phyloP scores from a whole-genome alignment of 2,888 invertebrate genomes.

The Pammene fasciana region DNA sequence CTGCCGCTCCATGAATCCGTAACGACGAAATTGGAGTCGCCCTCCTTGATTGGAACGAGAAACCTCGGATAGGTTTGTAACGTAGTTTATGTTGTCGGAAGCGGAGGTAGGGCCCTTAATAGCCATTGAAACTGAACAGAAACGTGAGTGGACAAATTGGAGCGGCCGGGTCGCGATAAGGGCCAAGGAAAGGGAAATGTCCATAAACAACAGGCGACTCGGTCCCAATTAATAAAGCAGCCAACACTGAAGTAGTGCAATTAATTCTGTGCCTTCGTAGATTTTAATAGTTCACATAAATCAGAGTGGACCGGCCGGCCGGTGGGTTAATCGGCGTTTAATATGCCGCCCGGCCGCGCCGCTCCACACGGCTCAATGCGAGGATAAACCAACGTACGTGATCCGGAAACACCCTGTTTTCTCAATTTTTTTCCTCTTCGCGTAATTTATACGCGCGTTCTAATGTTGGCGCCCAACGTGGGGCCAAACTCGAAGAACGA shows the following conservation, averaged over 20 bases:
- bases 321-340: constrained; percentile 82
- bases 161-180: constrained; percentile 77
- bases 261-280: constrained; percentile 82
- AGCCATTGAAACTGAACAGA: constrained; percentile 77
- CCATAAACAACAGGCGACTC: constrained; percentile 81
- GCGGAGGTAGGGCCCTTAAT: constrained; percentile 75
- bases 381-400: constrained; percentile 62
- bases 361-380: constrained; percentile 52
- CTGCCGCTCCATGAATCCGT: constrained; percentile 51
- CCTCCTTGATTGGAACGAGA: constrained; percentile 42
- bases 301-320: constrained; percentile 71
- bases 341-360: constrained; percentile 70
- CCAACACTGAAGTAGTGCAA: constrained; percentile 80
- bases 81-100: constrained; percentile 56
- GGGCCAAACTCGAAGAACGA: constrained; percentile 20
- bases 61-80: constrained; percentile 45
- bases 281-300: constrained; percentile 83
- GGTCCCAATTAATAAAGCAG: constrained; percentile 82
- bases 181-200: constrained; percentile 75
- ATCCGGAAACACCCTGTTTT: constrained; percentile 51
- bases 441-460: constrained; percentile 40
- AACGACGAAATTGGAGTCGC: constrained; percentile 47
- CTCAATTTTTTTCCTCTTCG: constrained; percentile 48
- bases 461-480: constrained; percentile 45
- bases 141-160: constrained; percentile 81